phyloP scores from a whole-genome alignment of 2,797 vertebrate species.

The Rhinophrynus dorsalis region DNA sequence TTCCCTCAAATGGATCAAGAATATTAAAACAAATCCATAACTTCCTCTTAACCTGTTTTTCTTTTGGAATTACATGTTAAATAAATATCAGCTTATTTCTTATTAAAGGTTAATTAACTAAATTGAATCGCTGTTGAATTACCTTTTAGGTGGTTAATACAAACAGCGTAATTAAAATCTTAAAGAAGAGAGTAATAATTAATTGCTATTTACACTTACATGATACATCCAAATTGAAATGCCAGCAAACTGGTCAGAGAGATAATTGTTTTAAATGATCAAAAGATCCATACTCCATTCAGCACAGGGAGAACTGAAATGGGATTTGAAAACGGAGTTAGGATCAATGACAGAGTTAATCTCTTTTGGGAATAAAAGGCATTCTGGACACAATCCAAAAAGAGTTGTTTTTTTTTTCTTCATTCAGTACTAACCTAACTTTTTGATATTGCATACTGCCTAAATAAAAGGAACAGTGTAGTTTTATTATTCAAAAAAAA shows the following conservation, averaged over 20 bases:
- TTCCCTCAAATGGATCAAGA: too few species aligned
- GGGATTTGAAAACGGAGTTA: not conserved
- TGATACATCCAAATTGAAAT: constrained; percentile 4
- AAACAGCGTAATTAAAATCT: constrained; percentile 2
- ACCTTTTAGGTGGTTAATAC: not conserved
- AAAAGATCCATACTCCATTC: not conserved
- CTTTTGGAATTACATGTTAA: not conserved
- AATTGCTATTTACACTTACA: not conserved
- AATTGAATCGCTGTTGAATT: not conserved
- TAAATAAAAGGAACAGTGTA: too few species aligned
- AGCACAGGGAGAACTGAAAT: not conserved
- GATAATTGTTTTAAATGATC: not conserved
- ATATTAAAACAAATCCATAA: too few species aligned
- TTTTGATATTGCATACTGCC: too few species aligned
- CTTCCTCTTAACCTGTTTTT: not conserved
- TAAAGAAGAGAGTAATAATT: not conserved
- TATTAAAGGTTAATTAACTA: not conserved
- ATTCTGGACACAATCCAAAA: too few species aligned
- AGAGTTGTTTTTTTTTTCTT: too few species aligned
- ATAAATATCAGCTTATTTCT: not conserved
- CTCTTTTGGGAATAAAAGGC: too few species aligned
- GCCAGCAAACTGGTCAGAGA: not conserved
- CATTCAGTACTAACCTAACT: too few species aligned
- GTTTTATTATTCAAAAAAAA: too few species aligned
- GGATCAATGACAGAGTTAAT: too few species aligned